Evolutionary conservation across 2,113 vertebrate genomes (phyloP), one percentile per base, ranked within the genome.

Genomic region (Asarcornis scutulata): DNA sequence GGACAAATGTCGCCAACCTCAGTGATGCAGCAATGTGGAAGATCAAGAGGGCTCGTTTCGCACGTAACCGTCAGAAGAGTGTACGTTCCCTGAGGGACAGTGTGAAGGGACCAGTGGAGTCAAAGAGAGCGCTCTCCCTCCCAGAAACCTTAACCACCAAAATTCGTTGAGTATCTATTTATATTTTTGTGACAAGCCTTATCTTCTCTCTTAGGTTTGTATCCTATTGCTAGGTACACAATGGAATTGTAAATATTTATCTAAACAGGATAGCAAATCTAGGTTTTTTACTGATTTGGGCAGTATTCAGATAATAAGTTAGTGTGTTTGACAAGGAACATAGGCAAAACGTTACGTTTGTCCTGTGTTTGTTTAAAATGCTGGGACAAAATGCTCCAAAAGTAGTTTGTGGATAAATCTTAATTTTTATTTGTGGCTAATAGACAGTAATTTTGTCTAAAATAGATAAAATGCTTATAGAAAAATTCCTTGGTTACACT

Each of bases 1-100:
- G 99, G 96, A 99, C 99, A 62, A 99, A 99, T 3, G 99, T 99
- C 64, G 99, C 99, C 75, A 99, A 99, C 97, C 98, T 99, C 84
- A 99, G 99, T 8, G 99, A 99, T 18, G 98, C 99, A 1, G 99
- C 99, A 0, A 97, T 99, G 98, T 99, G 99, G 99, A 99, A 99
- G 98, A 99, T 99, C 97, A 98, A 99, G 89, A 98, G 99, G 66
- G 99, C 99, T 29, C 99, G 99, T 56, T 99, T 99, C 63, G 99
- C 99, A 21, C 98, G 99, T n/a, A 99, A 99, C 93, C 98, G 98
- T 1, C 99, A 99, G 98, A 99, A 99, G 98, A 99, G 99, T 3
- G 99, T 99, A 83, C 98, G 99, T 7, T 99, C 99, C 11, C 98
- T 99, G 53, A 97, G 99, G 34, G 99, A 99, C 98, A 99, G 99